A percentile compares a stretch with the other conserved stretches of the same genome.
Conservation (phyloP, 2,113 vertebrate genomes). For the Dasyprocta punctata region DNA sequence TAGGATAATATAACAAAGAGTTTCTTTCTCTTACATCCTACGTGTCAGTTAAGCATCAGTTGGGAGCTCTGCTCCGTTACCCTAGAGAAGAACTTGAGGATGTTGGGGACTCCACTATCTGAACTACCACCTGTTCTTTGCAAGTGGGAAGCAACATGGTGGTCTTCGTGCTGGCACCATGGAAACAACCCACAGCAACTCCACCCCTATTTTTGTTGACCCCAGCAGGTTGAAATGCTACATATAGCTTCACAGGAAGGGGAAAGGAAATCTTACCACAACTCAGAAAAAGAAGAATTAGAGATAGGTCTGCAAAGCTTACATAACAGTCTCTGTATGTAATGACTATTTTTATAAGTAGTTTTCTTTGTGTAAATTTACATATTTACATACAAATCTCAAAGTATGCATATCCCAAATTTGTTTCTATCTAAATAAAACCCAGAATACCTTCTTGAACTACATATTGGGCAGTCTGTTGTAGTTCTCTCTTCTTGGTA, state of each 20-base stretch:
- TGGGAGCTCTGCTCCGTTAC: not conserved
- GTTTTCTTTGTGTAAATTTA: not conserved
- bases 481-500: not conserved
- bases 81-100: not conserved
- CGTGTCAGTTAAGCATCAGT: not conserved
- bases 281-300: not conserved
- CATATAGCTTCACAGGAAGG: not conserved
- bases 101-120: not conserved
- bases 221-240: not conserved
- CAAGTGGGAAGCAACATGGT: not conserved
- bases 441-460: not conserved
- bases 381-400: not conserved
- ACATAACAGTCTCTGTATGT: not conserved
- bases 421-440: constrained; percentile 31
- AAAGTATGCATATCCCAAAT: not conserved
- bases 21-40: not conserved
- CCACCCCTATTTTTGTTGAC: not conserved
- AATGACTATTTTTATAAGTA: not conserved
- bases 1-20: not conserved
- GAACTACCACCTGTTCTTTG: not conserved
- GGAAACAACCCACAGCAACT: not conserved
- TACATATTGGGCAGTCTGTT: not conserved
- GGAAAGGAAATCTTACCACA: not conserved
- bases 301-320: not conserved
- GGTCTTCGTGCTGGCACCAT: not conserved